Percentiles rank a stretch among this genome's conserved stretches.
phyloP scores from a whole-genome alignment of 2,888 invertebrate species.

The Aradus depressus region DNA sequence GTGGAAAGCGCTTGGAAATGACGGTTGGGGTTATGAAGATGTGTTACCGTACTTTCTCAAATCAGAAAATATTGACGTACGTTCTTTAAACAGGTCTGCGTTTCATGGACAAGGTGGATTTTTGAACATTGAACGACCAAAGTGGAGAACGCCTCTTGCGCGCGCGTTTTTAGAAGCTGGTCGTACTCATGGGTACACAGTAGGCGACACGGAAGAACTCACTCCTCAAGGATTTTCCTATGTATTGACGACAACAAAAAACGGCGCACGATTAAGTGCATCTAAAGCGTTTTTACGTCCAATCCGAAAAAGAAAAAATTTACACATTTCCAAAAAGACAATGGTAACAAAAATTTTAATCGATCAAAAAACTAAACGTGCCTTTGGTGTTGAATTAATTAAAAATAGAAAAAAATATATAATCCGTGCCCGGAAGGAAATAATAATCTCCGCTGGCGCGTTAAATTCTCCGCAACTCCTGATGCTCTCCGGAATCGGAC shows the following conservation, averaged over 20 bases:
- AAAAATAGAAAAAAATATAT: constrained; percentile 40
- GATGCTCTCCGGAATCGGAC: constrained; percentile 66
- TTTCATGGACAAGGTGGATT: constrained; percentile 52
- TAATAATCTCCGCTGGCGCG: constrained; percentile 75
- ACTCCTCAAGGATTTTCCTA: constrained; percentile 52
- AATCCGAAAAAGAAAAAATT: constrained; percentile 48
- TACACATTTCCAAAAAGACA: constrained; percentile 51
- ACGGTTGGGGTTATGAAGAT: constrained; percentile 38
- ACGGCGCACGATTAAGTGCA: constrained; percentile 53
- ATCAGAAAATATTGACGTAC: constrained; percentile 34
- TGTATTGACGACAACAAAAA: constrained; percentile 48
- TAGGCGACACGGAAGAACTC: constrained; percentile 51
- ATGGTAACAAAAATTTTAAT: constrained; percentile 54
- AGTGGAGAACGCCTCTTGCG: constrained; percentile 40
- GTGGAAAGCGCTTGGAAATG: constrained; percentile 41
- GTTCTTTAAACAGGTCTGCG: constrained; percentile 35
- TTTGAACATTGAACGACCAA: constrained; percentile 47
- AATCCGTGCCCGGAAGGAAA: constrained; percentile 58
- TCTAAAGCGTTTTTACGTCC: constrained; percentile 53
- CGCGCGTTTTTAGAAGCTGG: constrained; percentile 51
- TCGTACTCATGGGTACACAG: constrained; percentile 51
- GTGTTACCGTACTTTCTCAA: constrained; percentile 37
- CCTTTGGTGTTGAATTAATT: constrained; percentile 56
- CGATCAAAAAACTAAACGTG: constrained; percentile 47
- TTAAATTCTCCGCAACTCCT: constrained; percentile 82